A percentile compares a stretch with the other conserved stretches of the same genome.
Evolutionary conservation across 2,888 invertebrate species (phyloP).

Genomic region (Clivina fossor): DNA sequence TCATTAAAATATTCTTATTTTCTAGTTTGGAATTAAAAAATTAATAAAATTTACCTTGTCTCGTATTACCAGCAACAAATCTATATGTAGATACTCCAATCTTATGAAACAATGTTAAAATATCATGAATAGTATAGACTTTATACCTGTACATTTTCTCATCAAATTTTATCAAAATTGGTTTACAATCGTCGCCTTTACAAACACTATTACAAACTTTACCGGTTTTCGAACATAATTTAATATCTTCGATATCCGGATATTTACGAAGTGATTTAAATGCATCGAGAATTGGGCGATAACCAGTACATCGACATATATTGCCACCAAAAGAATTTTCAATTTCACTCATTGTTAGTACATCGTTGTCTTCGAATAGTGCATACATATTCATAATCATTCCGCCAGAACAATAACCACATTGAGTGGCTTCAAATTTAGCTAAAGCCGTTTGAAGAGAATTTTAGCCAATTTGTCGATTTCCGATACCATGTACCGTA

Average conservation of each 20-base stretch:
- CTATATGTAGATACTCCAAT: slow-evolving; percentile 57
- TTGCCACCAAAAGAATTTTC: too few species aligned
- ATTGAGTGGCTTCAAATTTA: slow-evolving; percentile 65
- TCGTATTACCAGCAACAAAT: slow-evolving; percentile 74
- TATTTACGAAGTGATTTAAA: slow-evolving; percentile 59
- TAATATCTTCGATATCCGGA: slow-evolving; percentile 54
- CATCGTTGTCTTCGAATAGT: slow-evolving; percentile 51
- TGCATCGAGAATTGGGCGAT: slow-evolving; percentile 63
- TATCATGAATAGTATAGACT: slow-evolving; percentile 57
- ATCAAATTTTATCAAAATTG: slow-evolving; percentile 49
- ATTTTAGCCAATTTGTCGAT: slow-evolving; percentile 62
- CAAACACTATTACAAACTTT: slow-evolving; percentile 41
- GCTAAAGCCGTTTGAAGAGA: slow-evolving; percentile 62
- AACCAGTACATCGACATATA: too few species aligned
- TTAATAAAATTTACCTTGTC: slow-evolving; percentile 72
- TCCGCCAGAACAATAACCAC: too few species aligned
- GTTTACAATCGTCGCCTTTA: slow-evolving; percentile 44
- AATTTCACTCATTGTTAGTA: slow-evolving; percentile 58
- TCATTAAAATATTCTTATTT: too few species aligned
- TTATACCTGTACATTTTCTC: slow-evolving; percentile 58
- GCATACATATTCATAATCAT: too few species aligned
- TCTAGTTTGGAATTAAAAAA: too few species aligned
- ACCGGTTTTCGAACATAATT: too few species aligned
- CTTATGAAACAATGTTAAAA: slow-evolving; percentile 59
- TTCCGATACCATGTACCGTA: slow-evolving; percentile 71